Evolutionary conservation across 2,888 invertebrate species (phyloP), one percentile per base, ranked within the genome.

Genomic region (Cantharis rufa): DNA sequence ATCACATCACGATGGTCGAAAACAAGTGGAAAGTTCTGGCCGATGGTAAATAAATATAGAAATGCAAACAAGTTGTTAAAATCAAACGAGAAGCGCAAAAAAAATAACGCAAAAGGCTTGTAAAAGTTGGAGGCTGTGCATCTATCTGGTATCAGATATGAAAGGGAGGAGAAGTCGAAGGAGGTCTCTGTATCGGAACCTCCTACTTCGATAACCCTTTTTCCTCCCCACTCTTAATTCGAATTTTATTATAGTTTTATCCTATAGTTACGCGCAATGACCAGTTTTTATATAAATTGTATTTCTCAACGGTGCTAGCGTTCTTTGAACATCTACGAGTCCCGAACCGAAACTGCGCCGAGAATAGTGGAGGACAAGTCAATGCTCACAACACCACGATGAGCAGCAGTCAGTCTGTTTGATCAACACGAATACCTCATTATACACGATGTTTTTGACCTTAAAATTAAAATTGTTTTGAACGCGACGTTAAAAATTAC

Each of bases 211-310:
- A 84, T 83, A 84, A 84, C 84, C 83, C 82, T 82, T 83, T 83
- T 82, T 80, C 81, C 79, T 80, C 81, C 81, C 76, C 82, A 82
- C 77, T 78, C 79, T 80, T 79, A 78, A 76, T 84, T 84, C 84
- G 85, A 84, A 86, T 87, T 87, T 87, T 87, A 86, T 87, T 86
- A 86, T 86, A 86, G 85, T 86, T 85, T 85, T 84, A 84, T 84
- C 82, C 75, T 82, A 71, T 76, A 79, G 82, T 80, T 82, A 78
- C 81, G 82, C 82, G 80, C 81, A 82, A 81, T 81, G 82, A 79
- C 82, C 81, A 78, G 80, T 79, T 74, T 78, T 78, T 66, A n/a
- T 66, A 21, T 66, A 15, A 66, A 66, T 66, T 78, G 74, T 76
- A 79, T 79, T 82, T 79, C 71, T 74, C 28, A 69, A 70, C 15